A percentile compares a stretch with the other conserved stretches of the same genome.
Evolutionary conservation across 2,113 vertebrate genomes (phyloP).

Genomic region (Gymnarchus niloticus): DNA sequence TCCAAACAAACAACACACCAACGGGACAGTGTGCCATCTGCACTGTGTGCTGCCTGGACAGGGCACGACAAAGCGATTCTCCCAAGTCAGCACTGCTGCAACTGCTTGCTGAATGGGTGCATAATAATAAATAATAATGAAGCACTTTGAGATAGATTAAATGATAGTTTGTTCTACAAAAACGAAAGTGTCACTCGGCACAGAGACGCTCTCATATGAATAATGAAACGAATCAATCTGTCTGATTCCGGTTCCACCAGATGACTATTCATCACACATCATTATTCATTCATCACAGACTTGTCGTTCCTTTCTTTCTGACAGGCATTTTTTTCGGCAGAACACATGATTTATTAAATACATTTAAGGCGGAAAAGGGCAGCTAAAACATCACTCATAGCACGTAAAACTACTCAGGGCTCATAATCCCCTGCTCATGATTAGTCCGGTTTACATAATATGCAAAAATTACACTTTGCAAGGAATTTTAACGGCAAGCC

Average conservation of each 20-base stretch:
- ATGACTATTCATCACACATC: neutral
- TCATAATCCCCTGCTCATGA: neutral
- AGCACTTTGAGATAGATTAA: neutral
- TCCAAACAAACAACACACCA: neutral
- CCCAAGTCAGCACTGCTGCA: neutral
- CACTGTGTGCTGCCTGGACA: too few relatives aligned
- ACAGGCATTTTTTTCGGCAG: neutral
- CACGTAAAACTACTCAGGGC: neutral
- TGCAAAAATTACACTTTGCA: neutral
- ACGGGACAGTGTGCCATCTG: neutral
- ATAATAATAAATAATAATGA: conserved; percentile 14
- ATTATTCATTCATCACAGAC: conserved; percentile 12
- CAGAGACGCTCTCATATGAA: neutral
- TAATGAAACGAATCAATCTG: conserved; percentile 20
- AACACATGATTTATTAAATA: conserved; percentile 12
- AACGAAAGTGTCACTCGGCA: neutral
- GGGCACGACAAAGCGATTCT: neutral
- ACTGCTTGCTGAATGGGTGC: neutral
- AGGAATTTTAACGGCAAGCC: conserved; percentile 12
- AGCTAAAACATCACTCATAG: conserved; percentile 6
- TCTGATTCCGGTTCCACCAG: neutral
- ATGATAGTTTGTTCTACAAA: conserved; percentile 13
- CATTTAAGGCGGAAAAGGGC: neutral
- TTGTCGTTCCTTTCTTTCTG: neutral
- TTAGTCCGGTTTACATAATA: neutral